phyloP scores from a whole-genome alignment of 1,140 invertebrate species.

The Acromyrmex echinatior region DNA sequence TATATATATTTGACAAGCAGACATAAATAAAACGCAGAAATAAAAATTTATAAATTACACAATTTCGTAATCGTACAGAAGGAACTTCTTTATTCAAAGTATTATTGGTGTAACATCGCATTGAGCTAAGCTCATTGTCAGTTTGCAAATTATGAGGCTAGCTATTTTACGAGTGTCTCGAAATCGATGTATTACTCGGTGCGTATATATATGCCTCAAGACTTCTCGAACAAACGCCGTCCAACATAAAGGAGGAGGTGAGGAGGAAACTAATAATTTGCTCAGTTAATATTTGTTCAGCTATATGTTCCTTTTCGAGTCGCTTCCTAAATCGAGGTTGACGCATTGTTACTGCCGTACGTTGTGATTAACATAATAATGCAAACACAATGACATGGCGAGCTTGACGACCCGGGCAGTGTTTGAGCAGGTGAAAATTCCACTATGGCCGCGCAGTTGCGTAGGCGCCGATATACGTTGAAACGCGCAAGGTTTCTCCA shows the following conservation, averaged over 20 bases:
- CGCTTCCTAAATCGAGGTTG: conserved; percentile 86
- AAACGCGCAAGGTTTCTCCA: conserved; percentile 25
- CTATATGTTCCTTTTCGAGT: conserved; percentile 80
- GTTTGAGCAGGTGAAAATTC: conserved; percentile 86
- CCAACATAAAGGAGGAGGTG: conserved; percentile 53
- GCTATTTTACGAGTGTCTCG: conserved; percentile 37
- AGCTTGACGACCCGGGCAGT: conserved; percentile 77
- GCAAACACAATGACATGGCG: conserved; percentile 85
- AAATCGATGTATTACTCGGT: conserved; percentile 35
- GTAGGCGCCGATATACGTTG: conserved; percentile 66
- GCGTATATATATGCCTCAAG: conserved; percentile 1
- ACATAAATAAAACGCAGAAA: neutral
- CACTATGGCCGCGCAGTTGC: conserved; percentile 73
- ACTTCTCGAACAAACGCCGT: conserved; percentile 56
- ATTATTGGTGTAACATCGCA: conserved; percentile 45
- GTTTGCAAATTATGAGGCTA: conserved; percentile 65
- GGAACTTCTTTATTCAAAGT: conserved; percentile 25
- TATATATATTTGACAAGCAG: neutral
- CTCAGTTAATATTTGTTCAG: conserved; percentile 83
- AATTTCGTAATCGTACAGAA: conserved; percentile 29
- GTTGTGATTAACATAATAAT: conserved; percentile 87
- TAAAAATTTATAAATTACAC: conserved; percentile 19
- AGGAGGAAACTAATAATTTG: conserved; percentile 81
- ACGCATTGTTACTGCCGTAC: conserved; percentile 84
- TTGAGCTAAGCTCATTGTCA: conserved; percentile 59